Conservation (phyloP, 2,113 vertebrate genomes). For the Tetrax tetrax region DNA sequence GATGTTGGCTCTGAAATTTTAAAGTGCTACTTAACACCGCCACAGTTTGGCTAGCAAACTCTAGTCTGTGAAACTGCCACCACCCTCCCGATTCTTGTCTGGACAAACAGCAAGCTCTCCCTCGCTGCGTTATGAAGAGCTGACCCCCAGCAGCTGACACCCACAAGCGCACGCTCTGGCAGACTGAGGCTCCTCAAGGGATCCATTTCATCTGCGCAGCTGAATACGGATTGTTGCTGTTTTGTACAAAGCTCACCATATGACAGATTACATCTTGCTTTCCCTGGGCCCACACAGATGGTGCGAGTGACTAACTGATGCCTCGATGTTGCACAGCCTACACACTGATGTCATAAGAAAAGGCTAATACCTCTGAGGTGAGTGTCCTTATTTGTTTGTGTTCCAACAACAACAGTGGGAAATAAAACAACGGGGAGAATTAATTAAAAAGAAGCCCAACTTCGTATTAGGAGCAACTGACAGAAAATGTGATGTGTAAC, state of each 20-base stretch:
- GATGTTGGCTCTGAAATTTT: neutral
- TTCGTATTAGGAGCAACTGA: neutral
- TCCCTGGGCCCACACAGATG: constrained; percentile 63
- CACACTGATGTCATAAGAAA: constrained; percentile 63
- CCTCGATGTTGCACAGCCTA: constrained; percentile 41
- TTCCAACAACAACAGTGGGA: constrained; percentile 12
- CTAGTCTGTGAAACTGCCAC: neutral
- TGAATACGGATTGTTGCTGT: neutral
- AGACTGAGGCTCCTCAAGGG: neutral
- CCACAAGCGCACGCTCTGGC: neutral
- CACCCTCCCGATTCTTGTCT: neutral
- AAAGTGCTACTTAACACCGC: neutral
- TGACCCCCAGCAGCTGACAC: neutral
- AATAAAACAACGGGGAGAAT: constrained; percentile 2
- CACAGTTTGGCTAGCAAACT: neutral
- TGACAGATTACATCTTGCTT: constrained; percentile 2
- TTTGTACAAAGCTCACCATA: neutral
- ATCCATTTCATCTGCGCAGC: neutral
- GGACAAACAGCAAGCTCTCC: neutral
- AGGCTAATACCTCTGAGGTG: constrained; percentile 32
- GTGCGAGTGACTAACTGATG: constrained; percentile 68
- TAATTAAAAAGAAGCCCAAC: neutral
- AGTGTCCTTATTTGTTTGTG: constrained; percentile 7
- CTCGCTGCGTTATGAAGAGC: neutral
- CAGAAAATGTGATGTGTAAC: neutral